Percentiles rank a stretch among this genome's conserved stretches.
Evolutionary conservation across 2,113 vertebrate species (phyloP).

Genomic region (Erythrolamprus reginae): DNA sequence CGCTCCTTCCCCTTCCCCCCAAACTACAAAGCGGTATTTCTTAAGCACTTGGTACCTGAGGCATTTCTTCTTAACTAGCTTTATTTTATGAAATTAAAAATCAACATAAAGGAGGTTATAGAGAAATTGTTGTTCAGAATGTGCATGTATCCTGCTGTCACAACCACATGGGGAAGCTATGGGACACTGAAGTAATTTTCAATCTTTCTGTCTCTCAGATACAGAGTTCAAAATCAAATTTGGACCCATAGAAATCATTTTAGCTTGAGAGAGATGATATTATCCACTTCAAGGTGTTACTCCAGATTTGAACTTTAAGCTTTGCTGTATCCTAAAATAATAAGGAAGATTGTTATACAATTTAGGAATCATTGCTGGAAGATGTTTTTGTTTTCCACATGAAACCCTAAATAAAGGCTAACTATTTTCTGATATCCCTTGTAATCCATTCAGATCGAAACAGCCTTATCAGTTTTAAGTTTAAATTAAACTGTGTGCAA

Average conservation of each 20-base stretch:
- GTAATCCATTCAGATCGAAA: background rate
- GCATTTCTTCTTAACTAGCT: background rate
- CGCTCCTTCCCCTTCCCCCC: background rate
- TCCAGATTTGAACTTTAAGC: background rate
- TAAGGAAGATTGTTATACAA: background rate
- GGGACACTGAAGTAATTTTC: background rate
- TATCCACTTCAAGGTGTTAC: background rate
- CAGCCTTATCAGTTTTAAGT: conserved; percentile 27
- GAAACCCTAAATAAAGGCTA: background rate
- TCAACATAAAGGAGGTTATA: background rate
- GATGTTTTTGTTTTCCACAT: background rate
- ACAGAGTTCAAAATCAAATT: background rate
- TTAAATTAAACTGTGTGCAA: conserved; percentile 14
- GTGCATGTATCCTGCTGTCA: background rate
- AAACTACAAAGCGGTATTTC: background rate
- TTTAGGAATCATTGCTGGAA: background rate
- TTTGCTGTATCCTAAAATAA: background rate
- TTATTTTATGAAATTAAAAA: background rate
- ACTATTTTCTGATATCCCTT: conserved; percentile 25
- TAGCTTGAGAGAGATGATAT: background rate
- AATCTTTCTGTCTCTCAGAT: background rate
- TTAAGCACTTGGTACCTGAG: background rate
- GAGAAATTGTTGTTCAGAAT: background rate
- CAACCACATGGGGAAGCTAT: background rate
- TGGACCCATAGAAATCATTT: background rate